These are phyloP conservation scores for Muschampia plurimacula DNA, from an alignment of 2,888 invertebrate species.

Conservation along the genomic window DNA sequence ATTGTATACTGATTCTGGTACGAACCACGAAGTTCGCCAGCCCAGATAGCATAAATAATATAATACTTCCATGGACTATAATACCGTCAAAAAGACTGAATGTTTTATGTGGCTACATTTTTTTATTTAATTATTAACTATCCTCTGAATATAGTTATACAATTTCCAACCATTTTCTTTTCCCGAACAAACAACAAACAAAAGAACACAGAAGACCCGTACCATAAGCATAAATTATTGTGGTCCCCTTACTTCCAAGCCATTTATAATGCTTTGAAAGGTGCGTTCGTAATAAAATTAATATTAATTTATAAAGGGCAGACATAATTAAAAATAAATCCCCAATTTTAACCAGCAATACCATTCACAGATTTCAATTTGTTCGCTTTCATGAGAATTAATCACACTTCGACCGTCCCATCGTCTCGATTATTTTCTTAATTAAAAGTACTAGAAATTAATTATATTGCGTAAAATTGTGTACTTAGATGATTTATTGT, in stretches of 20 bases:
- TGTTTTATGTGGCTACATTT: no score
- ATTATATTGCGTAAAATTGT: slow-evolving; percentile 16
- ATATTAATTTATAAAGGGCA: slow-evolving; percentile 9
- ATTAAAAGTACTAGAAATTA: slow-evolving; percentile 31
- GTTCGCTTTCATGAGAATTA: slow-evolving; percentile 27
- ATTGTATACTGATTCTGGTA: no score
- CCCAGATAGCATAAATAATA: no score
- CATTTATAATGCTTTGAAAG: background rate
- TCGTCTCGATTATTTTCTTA: slow-evolving; percentile 30
- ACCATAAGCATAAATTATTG: background rate
- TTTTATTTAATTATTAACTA: background rate
- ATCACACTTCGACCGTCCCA: slow-evolving; percentile 26
- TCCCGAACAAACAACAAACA: background rate
- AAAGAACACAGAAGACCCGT: background rate
- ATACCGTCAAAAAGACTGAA: no score
- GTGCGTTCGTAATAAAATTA: slow-evolving; percentile 14
- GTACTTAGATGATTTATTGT: slow-evolving; percentile 2
- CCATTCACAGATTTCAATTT: slow-evolving; percentile 35
- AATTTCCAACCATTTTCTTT: background rate
- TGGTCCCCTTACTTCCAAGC: background rate
- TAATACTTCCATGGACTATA: no score
- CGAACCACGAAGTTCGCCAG: no score
- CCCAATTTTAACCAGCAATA: slow-evolving; percentile 23
- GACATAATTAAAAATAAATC: slow-evolving; percentile 30
- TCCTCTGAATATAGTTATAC: background rate